Conservation (phyloP, 2,113 vertebrate species). For the Phrynosoma blainvillii region DNA sequence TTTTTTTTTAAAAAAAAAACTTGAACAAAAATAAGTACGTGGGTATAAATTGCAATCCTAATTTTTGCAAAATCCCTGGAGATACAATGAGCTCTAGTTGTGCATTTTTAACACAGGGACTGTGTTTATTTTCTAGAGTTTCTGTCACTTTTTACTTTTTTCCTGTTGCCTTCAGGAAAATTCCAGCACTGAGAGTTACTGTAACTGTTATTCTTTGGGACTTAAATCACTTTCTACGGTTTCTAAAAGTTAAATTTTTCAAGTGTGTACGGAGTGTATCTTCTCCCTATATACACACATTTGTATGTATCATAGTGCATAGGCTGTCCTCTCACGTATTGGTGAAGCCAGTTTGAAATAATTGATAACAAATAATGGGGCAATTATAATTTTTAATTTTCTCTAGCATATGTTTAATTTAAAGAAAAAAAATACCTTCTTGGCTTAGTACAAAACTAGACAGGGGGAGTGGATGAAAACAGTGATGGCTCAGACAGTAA, state of each 20-base stretch:
- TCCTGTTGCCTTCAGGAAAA: not conserved
- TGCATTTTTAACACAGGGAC: not conserved
- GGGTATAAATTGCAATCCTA: not conserved
- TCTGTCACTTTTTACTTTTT: not conserved
- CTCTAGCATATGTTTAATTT: not conserved
- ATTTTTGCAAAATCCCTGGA: constrained; percentile 22
- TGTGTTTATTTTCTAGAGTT: not conserved
- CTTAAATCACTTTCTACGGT: not conserved
- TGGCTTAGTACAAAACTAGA: not conserved
- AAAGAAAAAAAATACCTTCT: not conserved
- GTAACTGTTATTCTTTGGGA: not conserved
- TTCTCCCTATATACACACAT: not conserved
- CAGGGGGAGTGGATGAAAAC: not conserved
- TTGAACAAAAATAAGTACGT: not conserved
- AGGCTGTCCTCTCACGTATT: not conserved
- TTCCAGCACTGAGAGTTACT: not conserved
- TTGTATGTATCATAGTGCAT: not conserved
- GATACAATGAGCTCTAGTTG: not conserved
- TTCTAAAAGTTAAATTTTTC: not conserved
- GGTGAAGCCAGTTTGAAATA: constrained; percentile 29
- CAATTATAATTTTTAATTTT: not conserved
- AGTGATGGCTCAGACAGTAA: too few relatives aligned
- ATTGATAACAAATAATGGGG: not conserved
- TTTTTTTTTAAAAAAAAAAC: not conserved
- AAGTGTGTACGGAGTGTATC: not conserved